Conservation (phyloP, 2,113 vertebrate genomes). For the Sphyrna mokarran region DNA sequence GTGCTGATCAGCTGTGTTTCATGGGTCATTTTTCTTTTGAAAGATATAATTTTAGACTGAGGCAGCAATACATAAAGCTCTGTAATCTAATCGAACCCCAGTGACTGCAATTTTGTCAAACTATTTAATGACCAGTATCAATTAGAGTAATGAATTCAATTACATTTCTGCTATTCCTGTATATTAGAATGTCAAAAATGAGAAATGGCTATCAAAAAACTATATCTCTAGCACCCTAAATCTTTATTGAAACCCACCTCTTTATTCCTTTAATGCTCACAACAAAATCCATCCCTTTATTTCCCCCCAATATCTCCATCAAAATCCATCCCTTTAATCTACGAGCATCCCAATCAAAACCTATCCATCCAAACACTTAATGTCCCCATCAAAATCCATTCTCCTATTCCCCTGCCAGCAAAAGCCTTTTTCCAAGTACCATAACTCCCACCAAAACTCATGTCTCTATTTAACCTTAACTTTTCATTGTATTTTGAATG, state of each 20-base stretch:
- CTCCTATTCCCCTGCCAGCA: background rate
- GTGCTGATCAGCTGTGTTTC: constrained; percentile 11
- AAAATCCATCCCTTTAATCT: background rate
- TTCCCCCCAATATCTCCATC: background rate
- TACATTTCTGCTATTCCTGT: background rate
- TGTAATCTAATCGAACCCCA: background rate
- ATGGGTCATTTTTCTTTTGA: background rate
- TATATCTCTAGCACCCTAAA: background rate
- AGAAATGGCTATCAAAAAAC: background rate
- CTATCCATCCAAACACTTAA: background rate
- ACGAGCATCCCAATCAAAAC: background rate
- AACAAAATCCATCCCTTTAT: background rate
- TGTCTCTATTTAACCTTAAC: background rate
- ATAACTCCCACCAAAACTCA: background rate
- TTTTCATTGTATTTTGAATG: background rate
- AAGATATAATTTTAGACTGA: background rate
- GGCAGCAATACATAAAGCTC: background rate
- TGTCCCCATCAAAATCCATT: background rate
- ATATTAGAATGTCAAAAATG: background rate
- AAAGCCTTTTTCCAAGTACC: no score
- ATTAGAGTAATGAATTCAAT: constrained; percentile 11
- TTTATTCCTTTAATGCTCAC: background rate
- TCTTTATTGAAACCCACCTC: background rate
- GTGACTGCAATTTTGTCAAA: background rate
- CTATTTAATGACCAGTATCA: background rate